Percentiles rank a stretch among this genome's conserved stretches.
Conservation (phyloP, 2,888 invertebrate genomes). For the Standfussiana lucernea region DNA sequence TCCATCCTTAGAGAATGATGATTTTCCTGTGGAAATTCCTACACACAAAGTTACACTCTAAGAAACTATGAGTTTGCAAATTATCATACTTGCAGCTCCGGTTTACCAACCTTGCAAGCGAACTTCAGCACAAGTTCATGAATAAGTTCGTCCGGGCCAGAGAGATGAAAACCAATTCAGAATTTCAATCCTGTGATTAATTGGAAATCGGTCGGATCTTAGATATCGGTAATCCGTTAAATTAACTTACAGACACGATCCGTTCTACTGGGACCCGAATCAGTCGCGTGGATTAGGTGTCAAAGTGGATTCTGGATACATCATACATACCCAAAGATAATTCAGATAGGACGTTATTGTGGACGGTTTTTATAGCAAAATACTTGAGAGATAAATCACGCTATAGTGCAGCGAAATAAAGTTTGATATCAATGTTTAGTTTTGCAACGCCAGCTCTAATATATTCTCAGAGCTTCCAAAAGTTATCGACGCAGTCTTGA, state of each 20-base stretch:
- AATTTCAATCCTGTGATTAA: constrained; percentile 31
- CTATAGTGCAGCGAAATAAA: neutral
- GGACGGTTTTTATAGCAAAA: neutral
- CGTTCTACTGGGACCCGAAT: constrained; percentile 8
- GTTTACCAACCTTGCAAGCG: neutral
- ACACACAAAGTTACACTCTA: neutral
- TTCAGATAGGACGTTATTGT: neutral
- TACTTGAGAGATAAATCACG: neutral
- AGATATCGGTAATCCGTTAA: constrained; percentile 41
- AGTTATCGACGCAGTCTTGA: neutral
- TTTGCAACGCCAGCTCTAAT: neutral
- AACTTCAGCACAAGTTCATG: neutral
- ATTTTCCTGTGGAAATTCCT: neutral
- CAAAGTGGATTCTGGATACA: neutral
- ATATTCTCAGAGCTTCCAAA: neutral
- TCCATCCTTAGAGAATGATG: no score
- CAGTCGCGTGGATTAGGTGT: constrained; percentile 1
- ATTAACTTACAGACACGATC: constrained; percentile 30
- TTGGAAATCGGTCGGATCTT: constrained; percentile 30
- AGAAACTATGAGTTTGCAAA: neutral
- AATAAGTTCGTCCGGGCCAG: neutral
- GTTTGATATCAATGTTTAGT: no score
- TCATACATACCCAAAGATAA: neutral
- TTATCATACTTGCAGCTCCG: neutral
- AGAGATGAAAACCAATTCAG: constrained; percentile 20